Evolutionary conservation across 2,113 vertebrate genomes (phyloP).

Genomic region (Meleagris gallopavo): DNA sequence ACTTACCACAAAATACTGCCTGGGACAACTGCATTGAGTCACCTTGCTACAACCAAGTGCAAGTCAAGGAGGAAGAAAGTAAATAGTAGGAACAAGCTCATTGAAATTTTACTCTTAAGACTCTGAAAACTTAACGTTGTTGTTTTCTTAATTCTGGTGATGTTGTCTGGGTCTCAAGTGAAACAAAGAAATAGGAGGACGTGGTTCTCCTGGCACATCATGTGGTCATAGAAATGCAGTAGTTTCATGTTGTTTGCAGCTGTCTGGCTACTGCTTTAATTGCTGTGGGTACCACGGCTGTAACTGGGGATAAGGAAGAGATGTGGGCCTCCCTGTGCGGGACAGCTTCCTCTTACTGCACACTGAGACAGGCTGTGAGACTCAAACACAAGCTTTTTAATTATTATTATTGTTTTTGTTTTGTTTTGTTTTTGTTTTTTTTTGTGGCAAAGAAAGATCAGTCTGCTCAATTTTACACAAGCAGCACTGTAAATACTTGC

Average conservation of each 20-base stretch:
- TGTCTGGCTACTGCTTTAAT: conserved; percentile 23
- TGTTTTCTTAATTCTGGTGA: conserved; percentile 10
- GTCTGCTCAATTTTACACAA: conserved; percentile 55
- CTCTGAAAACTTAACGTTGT: conserved; percentile 15
- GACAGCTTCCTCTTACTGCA: conserved; percentile 53
- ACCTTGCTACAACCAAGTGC: background rate
- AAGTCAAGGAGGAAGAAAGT: conserved; percentile 20
- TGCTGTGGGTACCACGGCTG: conserved; percentile 46
- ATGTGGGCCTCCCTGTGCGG: background rate
- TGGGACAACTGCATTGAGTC: background rate
- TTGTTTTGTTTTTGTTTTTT: too few species aligned
- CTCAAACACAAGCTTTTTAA: conserved; percentile 32
- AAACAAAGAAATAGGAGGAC: background rate
- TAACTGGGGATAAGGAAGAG: conserved; percentile 59
- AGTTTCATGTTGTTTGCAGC: conserved; percentile 24
- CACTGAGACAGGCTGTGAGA: conserved; percentile 61
- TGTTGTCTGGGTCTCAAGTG: background rate
- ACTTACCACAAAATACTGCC: conserved; percentile 42
- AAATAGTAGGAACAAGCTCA: background rate
- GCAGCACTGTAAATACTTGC: conserved; percentile 80
- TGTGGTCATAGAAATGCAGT: background rate
- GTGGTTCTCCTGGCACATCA: background rate
- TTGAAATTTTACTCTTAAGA: conserved; percentile 34
- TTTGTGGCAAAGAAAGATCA: background rate
- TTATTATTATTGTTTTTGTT: background rate